Conservation (phyloP, 2,888 invertebrate species). For the Napeogenes sylphis region DNA sequence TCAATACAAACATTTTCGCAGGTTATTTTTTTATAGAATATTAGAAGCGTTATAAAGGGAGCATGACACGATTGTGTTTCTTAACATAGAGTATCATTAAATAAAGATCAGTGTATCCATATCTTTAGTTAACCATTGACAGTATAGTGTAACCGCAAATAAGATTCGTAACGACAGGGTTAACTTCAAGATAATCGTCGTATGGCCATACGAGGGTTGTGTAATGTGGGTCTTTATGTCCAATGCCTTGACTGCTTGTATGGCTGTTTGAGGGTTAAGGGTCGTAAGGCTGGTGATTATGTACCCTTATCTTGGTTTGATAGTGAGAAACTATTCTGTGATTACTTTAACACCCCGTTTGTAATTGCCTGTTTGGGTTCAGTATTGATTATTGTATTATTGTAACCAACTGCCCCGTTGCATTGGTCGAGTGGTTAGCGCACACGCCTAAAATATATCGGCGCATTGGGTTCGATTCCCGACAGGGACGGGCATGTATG, state of each 20-base stretch:
- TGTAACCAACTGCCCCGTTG: too few species aligned
- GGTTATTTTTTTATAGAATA: too few species aligned
- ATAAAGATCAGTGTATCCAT: constrained; percentile 28
- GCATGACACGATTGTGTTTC: too few species aligned
- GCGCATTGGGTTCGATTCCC: too few species aligned
- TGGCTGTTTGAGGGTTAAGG: constrained; percentile 50
- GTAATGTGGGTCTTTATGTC: constrained; percentile 64
- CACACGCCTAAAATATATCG: too few species aligned
- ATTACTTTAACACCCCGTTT: constrained; percentile 15
- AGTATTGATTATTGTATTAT: too few species aligned
- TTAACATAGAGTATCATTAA: background rate
- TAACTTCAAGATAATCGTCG: constrained; percentile 70
- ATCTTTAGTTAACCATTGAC: constrained; percentile 21
- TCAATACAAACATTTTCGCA: too few species aligned
- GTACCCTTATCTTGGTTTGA: constrained; percentile 31
- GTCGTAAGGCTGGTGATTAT: constrained; percentile 49
- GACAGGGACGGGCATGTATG: too few species aligned
- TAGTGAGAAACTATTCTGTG: constrained; percentile 27
- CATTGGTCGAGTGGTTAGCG: too few species aligned
- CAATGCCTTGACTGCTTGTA: constrained; percentile 53
- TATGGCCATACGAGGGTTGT: constrained; percentile 52
- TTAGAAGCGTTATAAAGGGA: too few species aligned
- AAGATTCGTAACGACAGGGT: constrained; percentile 67
- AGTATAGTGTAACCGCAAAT: constrained; percentile 59
- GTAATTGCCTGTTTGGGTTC: background rate